These are phyloP conservation scores for Xylocampa areola DNA, from an alignment of 2,888 invertebrate species.

Conservation along the genomic window DNA sequence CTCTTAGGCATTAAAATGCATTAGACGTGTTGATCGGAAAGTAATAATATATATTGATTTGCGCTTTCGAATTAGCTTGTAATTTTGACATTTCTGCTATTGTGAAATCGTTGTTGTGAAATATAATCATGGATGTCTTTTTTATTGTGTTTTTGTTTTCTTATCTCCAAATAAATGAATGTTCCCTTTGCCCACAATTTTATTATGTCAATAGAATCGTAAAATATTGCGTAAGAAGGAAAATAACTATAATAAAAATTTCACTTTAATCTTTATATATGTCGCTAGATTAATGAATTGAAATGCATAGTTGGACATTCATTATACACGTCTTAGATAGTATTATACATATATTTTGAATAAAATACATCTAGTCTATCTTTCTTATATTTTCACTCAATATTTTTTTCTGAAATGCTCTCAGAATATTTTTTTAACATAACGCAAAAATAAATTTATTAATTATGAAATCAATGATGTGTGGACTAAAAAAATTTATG, in stretches of 20 bases:
- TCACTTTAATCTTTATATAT: constrained; percentile 38
- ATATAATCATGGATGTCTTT: constrained; percentile 25
- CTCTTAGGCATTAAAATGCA: constrained; percentile 83
- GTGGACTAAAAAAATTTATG: constrained; percentile 51
- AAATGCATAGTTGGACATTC: constrained; percentile 20
- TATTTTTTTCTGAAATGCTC: constrained; percentile 10
- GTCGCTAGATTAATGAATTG: constrained; percentile 40
- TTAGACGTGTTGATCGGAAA: constrained; percentile 57
- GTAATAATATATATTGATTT: constrained; percentile 58
- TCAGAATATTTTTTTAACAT: constrained; percentile 50
- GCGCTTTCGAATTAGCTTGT: constrained; percentile 63
- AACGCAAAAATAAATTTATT: constrained; percentile 20
- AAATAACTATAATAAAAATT: constrained; percentile 23
- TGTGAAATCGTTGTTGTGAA: constrained; percentile 67
- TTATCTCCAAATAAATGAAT: constrained; percentile 19
- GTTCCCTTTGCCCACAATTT: constrained; percentile 30
- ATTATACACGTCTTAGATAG: constrained; percentile 8
- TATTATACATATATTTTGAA: constrained; percentile 4
- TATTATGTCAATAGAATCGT: constrained; percentile 14
- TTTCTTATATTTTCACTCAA: constrained; percentile 10
- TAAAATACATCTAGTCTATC: constrained; percentile 1
- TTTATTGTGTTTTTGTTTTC: constrained; percentile 19
- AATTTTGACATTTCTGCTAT: constrained; percentile 59
- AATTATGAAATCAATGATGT: constrained; percentile 33
- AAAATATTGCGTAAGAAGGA: constrained; percentile 13